phyloP scores from a whole-genome alignment of 2,797 vertebrate species.

The Xenentodon cancila region DNA sequence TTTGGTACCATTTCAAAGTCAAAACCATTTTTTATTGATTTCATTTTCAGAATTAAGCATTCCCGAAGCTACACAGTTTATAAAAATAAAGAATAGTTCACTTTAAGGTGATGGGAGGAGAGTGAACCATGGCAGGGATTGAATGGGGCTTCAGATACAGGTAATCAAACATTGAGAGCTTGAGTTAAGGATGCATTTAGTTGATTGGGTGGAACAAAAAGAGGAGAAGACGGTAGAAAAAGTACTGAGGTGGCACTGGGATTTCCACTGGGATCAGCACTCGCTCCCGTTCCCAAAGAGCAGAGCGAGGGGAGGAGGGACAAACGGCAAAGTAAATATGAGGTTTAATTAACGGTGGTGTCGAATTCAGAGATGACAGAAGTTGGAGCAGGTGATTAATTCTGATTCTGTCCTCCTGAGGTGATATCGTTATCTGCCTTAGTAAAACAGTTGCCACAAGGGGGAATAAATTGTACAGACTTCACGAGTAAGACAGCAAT shows the following conservation, averaged over 20 bases:
- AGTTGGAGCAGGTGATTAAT: conserved; percentile 9
- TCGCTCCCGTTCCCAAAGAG: conserved; percentile 4
- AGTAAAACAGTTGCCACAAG: conserved; percentile 20
- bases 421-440: conserved; percentile 23
- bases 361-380: conserved; percentile 14
- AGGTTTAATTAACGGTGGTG: conserved; percentile 20
- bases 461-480: conserved; percentile 7
- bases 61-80: too few species aligned
- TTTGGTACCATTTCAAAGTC: conserved; percentile 19
- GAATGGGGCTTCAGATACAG: conserved; percentile 22
- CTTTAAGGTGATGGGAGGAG: not conserved
- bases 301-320: conserved; percentile 5
- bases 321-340: conserved; percentile 10
- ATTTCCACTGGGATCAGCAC: conserved; percentile 37
- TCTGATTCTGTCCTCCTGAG: conserved; percentile 3
- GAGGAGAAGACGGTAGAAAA: conserved; percentile 21
- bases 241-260: conserved; percentile 20
- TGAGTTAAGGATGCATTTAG: conserved; percentile 14
- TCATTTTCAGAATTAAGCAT: not conserved
- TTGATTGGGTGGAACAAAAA: conserved; percentile 25
- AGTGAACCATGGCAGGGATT: conserved; percentile 11
- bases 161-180: conserved; percentile 21
- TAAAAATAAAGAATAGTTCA: conserved; percentile 9
- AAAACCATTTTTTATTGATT: conserved; percentile 2
- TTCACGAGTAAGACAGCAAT: conserved; percentile 10